Evolutionary conservation across 2,888 invertebrate species (phyloP).

Genomic region (Morinoia aosen): DNA sequence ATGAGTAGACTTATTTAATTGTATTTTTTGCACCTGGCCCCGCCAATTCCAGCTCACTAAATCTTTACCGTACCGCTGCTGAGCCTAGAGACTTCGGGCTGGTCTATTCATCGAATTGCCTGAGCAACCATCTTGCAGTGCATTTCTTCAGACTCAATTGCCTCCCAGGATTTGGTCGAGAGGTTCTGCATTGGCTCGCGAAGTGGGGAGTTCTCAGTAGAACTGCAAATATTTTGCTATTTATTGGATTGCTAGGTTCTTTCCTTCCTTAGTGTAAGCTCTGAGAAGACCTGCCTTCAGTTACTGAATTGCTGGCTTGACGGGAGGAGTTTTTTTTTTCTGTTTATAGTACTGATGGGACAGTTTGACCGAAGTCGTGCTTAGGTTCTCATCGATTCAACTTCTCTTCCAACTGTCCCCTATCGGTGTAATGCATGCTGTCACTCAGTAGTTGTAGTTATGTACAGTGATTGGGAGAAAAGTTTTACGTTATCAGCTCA

Average conservation of each 20-base stretch:
- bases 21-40: background rate
- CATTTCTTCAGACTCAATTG: conserved; percentile 43
- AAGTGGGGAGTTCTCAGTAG: background rate
- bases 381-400: background rate
- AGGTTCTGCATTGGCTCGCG: conserved; percentile 34
- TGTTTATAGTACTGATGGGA: too few relatives aligned
- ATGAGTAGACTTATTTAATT: background rate
- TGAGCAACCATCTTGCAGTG: background rate
- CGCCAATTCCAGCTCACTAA: conserved; percentile 19
- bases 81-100: background rate
- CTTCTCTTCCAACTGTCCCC: background rate
- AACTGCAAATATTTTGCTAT: conserved; percentile 5
- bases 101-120: conserved; percentile 40
- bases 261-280: background rate
- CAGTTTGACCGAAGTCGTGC: too few relatives aligned
- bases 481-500: too few relatives aligned
- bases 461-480: too few relatives aligned
- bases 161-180: conserved; percentile 38
- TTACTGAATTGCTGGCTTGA: background rate
- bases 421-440: too few relatives aligned
- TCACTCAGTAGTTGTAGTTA: too few relatives aligned
- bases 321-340: background rate
- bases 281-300: background rate
- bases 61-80: conserved; percentile 35
- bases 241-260: conserved; percentile 21